phyloP scores from a whole-genome alignment of 2,797 vertebrate genomes.

The Linurgus olivaceus region DNA sequence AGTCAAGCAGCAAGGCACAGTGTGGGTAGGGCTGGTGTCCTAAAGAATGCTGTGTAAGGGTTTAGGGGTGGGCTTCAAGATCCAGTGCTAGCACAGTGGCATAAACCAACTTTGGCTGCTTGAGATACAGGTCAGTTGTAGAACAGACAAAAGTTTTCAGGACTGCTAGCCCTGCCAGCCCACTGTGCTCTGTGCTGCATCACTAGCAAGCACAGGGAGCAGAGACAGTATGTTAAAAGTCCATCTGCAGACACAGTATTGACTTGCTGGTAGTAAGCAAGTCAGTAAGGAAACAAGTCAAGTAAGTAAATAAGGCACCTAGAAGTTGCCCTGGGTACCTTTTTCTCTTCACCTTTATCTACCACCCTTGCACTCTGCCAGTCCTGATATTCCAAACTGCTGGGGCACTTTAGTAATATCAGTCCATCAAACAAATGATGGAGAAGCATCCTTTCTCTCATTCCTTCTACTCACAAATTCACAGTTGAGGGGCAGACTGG shows the following conservation, averaged over 20 bases:
- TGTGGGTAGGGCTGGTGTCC: background rate
- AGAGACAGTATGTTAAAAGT: background rate
- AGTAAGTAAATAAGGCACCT: background rate
- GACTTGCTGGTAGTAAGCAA: background rate
- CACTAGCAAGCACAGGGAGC: background rate
- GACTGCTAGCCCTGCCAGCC: background rate
- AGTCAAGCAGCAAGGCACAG: background rate
- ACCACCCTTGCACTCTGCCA: background rate
- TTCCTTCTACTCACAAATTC: background rate
- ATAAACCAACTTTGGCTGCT: background rate
- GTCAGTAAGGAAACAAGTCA: too few species aligned
- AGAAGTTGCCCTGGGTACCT: background rate
- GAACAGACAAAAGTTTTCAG: background rate
- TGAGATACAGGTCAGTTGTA: background rate
- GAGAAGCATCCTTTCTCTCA: rapidly evolving
- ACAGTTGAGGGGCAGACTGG: background rate
- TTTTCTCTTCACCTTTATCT: background rate
- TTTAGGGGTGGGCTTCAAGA: background rate
- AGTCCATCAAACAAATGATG: background rate
- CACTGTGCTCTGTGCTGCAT: background rate
- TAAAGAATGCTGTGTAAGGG: background rate
- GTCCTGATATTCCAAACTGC: background rate
- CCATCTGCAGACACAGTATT: background rate
- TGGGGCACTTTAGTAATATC: background rate
- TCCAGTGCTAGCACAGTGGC: background rate